These are phyloP conservation scores for Eulemur albifrons DNA, from an alignment of 2,797 vertebrate genomes.

Conservation along the genomic window DNA sequence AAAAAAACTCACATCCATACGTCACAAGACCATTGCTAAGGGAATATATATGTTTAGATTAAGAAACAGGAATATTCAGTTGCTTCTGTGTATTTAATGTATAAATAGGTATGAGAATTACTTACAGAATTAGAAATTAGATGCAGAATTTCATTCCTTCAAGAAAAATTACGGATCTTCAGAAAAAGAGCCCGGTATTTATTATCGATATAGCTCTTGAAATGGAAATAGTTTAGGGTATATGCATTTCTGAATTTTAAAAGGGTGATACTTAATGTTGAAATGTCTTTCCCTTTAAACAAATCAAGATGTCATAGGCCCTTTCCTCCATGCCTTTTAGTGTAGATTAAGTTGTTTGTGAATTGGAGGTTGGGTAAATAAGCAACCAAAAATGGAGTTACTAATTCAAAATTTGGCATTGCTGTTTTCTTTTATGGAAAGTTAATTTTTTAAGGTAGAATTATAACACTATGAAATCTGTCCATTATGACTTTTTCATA, in stretches of 20 bases:
- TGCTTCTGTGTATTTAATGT: slow-evolving; percentile 33
- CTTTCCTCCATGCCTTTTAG: not conserved
- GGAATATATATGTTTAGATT: not conserved
- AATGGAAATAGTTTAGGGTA: slow-evolving; percentile 39
- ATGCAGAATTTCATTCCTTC: slow-evolving; percentile 43
- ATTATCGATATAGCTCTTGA: slow-evolving; percentile 5
- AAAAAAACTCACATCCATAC: not conserved
- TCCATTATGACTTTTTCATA: slow-evolving; percentile 37
- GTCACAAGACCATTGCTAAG: slow-evolving; percentile 35
- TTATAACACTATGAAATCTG: not conserved
- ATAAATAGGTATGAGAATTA: slow-evolving; percentile 33
- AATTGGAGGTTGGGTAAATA: slow-evolving; percentile 14
- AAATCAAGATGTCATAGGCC: not conserved
- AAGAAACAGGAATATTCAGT: slow-evolving; percentile 1
- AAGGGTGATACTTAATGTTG: slow-evolving; percentile 9
- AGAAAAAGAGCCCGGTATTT: not conserved
- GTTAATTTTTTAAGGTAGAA: slow-evolving; percentile 43
- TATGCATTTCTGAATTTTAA: slow-evolving; percentile 40
- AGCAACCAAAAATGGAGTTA: slow-evolving; percentile 15
- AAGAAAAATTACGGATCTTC: slow-evolving; percentile 38
- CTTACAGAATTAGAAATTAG: slow-evolving; percentile 39
- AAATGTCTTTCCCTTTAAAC: slow-evolving; percentile 17
- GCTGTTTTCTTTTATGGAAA: not conserved
- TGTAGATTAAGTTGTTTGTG: not conserved
- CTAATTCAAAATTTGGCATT: slow-evolving; percentile 12